These are phyloP conservation scores for Lacerta bilineata DNA, from an alignment of 2,797 vertebrate genomes.

Conservation along the genomic window DNA sequence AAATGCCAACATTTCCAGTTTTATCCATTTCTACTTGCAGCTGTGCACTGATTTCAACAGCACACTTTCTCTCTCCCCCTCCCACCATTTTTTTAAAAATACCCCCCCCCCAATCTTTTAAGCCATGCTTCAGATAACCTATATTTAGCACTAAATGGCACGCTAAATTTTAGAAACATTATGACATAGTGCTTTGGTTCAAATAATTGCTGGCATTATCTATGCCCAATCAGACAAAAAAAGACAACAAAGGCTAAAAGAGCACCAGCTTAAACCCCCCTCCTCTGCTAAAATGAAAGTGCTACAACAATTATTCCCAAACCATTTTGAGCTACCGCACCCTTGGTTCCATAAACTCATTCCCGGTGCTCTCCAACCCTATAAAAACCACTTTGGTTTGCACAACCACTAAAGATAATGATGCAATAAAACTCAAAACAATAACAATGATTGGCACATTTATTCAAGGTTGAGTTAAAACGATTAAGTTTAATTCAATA, in stretches of 20 bases:
- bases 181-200: background rate
- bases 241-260: background rate
- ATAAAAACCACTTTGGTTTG: too few species aligned
- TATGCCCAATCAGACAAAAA: background rate
- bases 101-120: background rate
- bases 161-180: constrained; percentile 3
- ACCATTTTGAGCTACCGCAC: too few species aligned
- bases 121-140: background rate
- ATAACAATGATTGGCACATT: too few species aligned
- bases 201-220: constrained; percentile 5
- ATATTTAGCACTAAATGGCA: constrained; percentile 24
- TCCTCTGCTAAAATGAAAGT: too few species aligned
- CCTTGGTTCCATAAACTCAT: too few species aligned
- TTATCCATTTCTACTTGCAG: constrained; percentile 28
- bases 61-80: background rate
- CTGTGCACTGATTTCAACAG: constrained; percentile 6
- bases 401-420: too few species aligned
- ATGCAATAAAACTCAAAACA: too few species aligned
- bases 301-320: too few species aligned
- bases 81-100: background rate
- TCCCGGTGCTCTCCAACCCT: too few species aligned
- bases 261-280: background rate
- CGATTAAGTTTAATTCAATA: too few species aligned
- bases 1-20: background rate
- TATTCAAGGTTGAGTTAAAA: too few species aligned